A percentile compares a stretch with the other conserved stretches of the same genome.
Evolutionary conservation across 2,888 invertebrate genomes (phyloP).

Genomic region (Ypsolopha sequella): DNA sequence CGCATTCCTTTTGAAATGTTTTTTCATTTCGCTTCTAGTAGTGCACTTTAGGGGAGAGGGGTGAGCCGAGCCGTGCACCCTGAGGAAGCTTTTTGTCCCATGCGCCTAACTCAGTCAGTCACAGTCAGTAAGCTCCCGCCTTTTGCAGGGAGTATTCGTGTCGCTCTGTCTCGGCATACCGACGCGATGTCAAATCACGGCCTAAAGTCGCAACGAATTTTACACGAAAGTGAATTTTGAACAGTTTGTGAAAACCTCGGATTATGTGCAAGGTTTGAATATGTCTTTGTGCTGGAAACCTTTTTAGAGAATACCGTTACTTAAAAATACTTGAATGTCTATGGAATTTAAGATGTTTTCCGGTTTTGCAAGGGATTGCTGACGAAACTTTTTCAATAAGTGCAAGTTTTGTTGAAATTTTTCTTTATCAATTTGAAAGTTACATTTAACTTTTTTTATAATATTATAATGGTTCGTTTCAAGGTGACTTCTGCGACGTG

Average conservation of each 20-base stretch:
- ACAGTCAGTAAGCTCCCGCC: constrained; percentile 45
- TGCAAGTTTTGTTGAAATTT: background rate
- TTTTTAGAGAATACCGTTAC: background rate
- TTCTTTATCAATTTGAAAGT: no score
- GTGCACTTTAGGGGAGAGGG: constrained; percentile 46
- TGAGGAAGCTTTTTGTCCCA: constrained; percentile 25
- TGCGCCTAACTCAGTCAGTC: constrained; percentile 20
- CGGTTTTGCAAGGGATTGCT: background rate
- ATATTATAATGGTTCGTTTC: background rate
- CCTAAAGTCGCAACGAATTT: constrained; percentile 5
- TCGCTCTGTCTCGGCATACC: constrained; percentile 23
- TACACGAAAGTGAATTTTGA: no score
- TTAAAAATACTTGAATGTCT: no score
- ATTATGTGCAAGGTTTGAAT: no score
- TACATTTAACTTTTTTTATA: background rate
- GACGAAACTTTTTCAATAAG: background rate
- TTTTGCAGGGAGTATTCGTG: constrained; percentile 35
- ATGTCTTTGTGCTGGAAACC: background rate
- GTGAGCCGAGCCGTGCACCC: constrained; percentile 31
- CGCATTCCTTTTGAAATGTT: constrained; percentile 36
- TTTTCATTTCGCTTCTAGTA: constrained; percentile 36
- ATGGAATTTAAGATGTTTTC: no score
- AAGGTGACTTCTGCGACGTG: no score
- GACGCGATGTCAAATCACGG: constrained; percentile 3
- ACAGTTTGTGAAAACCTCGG: no score